Evolutionary conservation across 2,113 vertebrate genomes (phyloP).

Genomic region (Phrynosoma platyrhinos): DNA sequence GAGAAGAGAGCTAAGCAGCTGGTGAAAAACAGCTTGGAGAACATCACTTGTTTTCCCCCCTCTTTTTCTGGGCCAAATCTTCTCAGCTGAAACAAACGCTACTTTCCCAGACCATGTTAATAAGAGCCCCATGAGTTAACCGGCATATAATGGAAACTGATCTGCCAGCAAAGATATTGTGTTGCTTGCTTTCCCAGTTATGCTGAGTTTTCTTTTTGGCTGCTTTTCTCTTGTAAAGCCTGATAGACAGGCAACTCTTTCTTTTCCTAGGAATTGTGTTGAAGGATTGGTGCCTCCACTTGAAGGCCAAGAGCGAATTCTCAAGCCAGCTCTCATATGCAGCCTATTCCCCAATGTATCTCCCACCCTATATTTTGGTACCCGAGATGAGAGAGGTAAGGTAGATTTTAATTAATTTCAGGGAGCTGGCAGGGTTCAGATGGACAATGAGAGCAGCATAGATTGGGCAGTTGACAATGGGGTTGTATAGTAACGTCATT

Average conservation of each 20-base stretch:
- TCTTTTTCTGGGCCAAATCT: neutral
- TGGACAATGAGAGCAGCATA: neutral
- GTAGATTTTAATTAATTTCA: accelerated
- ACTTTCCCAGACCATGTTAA: neutral
- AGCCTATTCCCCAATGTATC: slow-evolving; percentile 91
- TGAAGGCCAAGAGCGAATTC: slow-evolving; percentile 76
- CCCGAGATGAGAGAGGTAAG: slow-evolving; percentile 89
- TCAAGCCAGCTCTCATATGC: slow-evolving; percentile 87
- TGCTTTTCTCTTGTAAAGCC: slow-evolving; percentile 30
- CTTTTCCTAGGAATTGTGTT: slow-evolving; percentile 69
- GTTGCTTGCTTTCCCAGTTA: neutral
- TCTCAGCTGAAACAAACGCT: neutral
- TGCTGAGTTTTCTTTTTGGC: neutral
- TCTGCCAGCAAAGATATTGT: neutral
- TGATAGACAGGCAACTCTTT: neutral
- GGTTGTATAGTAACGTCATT: neutral
- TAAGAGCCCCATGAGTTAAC: neutral
- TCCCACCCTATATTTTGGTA: slow-evolving; percentile 95
- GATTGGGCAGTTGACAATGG: neutral
- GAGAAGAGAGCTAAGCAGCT: neutral
- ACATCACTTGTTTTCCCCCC: neutral
- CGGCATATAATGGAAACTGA: neutral
- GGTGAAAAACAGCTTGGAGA: neutral
- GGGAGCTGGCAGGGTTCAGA: neutral
- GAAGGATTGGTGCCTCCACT: slow-evolving; percentile 75